Base-by-base conservation (phyloP, 2,888 invertebrate genomes). In the Platycnemis pennipes region DNA sequence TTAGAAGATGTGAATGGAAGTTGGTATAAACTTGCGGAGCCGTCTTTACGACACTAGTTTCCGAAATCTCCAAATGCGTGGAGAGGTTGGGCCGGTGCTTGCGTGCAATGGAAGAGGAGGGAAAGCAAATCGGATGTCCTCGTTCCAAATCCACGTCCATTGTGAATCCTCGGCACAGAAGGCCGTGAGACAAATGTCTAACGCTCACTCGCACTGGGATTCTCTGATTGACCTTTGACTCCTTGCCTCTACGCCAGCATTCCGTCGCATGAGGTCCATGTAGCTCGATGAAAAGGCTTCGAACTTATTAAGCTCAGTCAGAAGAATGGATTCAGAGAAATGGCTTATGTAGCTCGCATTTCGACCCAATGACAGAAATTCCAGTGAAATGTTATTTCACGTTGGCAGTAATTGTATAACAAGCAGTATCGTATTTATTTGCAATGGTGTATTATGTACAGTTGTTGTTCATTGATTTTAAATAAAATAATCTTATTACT, bases 141-240 rank as follows among this genome's bases (percentile, higher is more conserved):
- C 77, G 77, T 77, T 11, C 77, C 63, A 63, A 63, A 63, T 63
- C n/a, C 77, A 37, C 77, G 2, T 77, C 77, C 77, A 77, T 77
- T 77, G 77, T 77, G 77, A 77, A 37, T 77, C 77, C 37, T 77
- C 77, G 31, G n/a, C 77, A 26, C 77, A 37, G 31, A 77, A 31
- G 77, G 77, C 77, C 37, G 77, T 77, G 77, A 63, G 77, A 77
- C 77, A 13, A 37, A 77, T 77, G 77, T 37, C 37, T 37, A 37
- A 37, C 77, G 77, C 77, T 77, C 77, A 37, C 77, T 37, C 77
- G 31, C 8, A 37, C 77, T 31, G 77, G 37, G 77, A 77, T 77
- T 37, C 77, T 77, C 77, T 37, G 77, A 13, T 16, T 77, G 37
- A 77, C 77, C 77, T 77, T 77, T 77, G 77, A 77, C 77, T 77